A percentile compares a stretch with the other conserved stretches of the same genome.
phyloP scores from a whole-genome alignment of 2,113 vertebrate species.

The Seriola rivoliana region DNA sequence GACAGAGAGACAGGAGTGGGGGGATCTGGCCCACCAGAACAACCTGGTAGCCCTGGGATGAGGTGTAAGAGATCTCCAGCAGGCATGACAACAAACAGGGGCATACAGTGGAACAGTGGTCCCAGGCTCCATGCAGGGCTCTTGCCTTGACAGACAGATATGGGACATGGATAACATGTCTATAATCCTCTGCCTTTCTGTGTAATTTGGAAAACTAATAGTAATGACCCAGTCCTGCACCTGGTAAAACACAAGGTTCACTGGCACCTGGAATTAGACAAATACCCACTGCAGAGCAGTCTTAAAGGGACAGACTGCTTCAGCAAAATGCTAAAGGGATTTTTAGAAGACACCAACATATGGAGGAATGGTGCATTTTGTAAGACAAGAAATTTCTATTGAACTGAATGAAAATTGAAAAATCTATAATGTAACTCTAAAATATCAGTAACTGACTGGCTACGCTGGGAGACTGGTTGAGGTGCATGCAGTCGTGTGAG shows the following conservation, averaged over 20 bases:
- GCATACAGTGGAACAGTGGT: constrained; percentile 31
- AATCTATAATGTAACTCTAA: constrained; percentile 4
- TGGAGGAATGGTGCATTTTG: constrained; percentile 6
- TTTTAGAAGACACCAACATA: constrained; percentile 25
- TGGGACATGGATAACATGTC: constrained; percentile 72
- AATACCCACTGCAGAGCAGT: constrained; percentile 72
- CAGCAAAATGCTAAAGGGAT: constrained; percentile 19
- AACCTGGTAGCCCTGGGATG: constrained; percentile 51
- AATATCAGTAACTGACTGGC: neutral
- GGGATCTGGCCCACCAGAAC: constrained; percentile 9
- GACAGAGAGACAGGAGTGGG: constrained; percentile 43
- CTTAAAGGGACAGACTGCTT: constrained; percentile 79
- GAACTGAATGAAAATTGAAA: constrained; percentile 10
- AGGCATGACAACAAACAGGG: constrained; percentile 46
- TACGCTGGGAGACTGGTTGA: constrained; percentile 33
- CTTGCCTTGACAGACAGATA: constrained; percentile 67
- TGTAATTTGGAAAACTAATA: constrained; percentile 86
- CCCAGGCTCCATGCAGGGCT: constrained; percentile 41
- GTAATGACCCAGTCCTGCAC: constrained; percentile 83
- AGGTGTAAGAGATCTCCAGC: constrained; percentile 44
- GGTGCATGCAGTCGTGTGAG: constrained; percentile 20
- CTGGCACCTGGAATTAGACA: constrained; percentile 85
- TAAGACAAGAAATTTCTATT: neutral
- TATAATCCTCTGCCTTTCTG: constrained; percentile 79
- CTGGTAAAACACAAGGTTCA: constrained; percentile 85